Conservation (phyloP, 2,888 invertebrate genomes). For the Andrena dorsata region DNA sequence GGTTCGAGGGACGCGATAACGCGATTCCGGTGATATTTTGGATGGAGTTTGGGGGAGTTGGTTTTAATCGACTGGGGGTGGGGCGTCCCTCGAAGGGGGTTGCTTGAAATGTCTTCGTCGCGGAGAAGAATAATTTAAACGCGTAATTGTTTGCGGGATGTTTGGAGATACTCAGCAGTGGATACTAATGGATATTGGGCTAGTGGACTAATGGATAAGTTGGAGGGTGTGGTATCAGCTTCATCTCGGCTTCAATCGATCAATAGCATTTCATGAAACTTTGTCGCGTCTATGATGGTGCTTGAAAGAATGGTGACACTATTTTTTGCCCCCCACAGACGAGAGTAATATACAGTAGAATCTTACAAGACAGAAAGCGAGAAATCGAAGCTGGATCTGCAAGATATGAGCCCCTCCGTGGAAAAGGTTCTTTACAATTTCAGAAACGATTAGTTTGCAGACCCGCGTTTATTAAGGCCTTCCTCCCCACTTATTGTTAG, state of each 20-base stretch:
- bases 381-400: not conserved
- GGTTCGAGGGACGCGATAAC: not conserved
- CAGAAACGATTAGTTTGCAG: conserved; percentile 1
- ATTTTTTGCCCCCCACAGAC: too few relatives aligned
- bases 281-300: too few relatives aligned
- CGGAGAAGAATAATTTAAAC: too few relatives aligned
- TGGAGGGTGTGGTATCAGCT: too few relatives aligned
- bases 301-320: too few relatives aligned
- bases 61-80: not conserved
- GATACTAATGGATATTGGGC: too few relatives aligned
- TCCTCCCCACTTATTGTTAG: not conserved
- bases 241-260: too few relatives aligned
- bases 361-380: not conserved
- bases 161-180: too few relatives aligned
- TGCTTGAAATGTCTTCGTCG: too few relatives aligned
- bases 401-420: not conserved
- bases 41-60: not conserved
- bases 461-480: not conserved
- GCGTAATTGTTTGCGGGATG: not conserved
- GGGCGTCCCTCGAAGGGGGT: too few relatives aligned
- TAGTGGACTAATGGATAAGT: too few relatives aligned
- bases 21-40: not conserved
- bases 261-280: too few relatives aligned
- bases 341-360: not conserved
- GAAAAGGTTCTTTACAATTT: not conserved